Evolutionary conservation across 2,888 invertebrate species (phyloP), one percentile per base, ranked within the genome.

Genomic region (Caenorhabditis zanzibari): DNA sequence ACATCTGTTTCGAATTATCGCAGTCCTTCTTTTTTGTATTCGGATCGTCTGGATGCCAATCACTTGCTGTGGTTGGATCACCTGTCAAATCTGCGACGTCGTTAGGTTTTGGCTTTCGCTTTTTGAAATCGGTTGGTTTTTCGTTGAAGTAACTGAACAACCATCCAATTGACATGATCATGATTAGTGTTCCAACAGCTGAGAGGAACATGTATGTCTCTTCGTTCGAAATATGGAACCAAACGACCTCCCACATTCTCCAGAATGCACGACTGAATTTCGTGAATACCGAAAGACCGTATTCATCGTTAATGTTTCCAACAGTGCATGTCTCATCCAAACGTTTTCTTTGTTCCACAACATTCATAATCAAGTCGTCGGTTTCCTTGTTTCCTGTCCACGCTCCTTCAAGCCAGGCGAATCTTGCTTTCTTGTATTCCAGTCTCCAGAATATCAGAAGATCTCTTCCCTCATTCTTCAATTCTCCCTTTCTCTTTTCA

Each of bases 21-120:
- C 63, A 14, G 22, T 82, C 77, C 10, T 86, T 82, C 44, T 83
- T 82, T 16, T 68, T 80, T 10, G 74, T 77, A 54, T 87, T 87
- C 35, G 91, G 91, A 73, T 91, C 91, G 58, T 91, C 91, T 9
- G 91, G 91, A 81, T 91, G 91, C 91, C 91, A 91, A 26, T 86
- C 85, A 19, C 14, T 68, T n/a, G 47, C 58, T n/a, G 73, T 77
- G 4, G 71, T 79, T 6, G 80, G 54, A 16, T 85, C 80, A 35
- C 69, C 71, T 6, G 68, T 82, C 35, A 74, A 32, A 69, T 82
- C 77, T 14, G 75, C 80, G 19, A 76, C 80, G 32, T 84, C 80
- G 69, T 82, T 85, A 6, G 80, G 63, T 38, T 82, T 80, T 14
- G 75, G 75, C 49, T 75, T 68, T n/a, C 71, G 61, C 28, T 82